Evolutionary conservation across 2,113 vertebrate genomes (phyloP).

Genomic region (Vidua chalybeata): DNA sequence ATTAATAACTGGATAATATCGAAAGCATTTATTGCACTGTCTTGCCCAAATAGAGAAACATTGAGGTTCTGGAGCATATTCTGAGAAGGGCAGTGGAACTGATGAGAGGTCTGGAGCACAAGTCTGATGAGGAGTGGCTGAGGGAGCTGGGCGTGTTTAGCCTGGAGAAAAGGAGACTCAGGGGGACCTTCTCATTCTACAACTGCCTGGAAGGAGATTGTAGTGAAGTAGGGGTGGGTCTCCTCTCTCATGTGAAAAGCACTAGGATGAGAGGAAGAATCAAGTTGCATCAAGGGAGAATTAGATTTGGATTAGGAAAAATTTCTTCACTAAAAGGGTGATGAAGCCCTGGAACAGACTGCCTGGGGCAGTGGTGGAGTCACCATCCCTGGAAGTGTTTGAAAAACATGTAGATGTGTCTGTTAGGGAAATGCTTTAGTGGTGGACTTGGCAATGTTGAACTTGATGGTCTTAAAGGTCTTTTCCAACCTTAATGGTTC

Average conservation of each 20-base stretch:
- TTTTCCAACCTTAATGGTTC: background rate
- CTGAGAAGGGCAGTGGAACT: background rate
- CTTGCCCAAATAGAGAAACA: background rate
- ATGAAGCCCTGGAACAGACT: background rate
- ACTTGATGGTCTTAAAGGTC: background rate
- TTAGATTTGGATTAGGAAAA: background rate
- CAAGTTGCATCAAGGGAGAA: background rate
- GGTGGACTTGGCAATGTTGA: background rate
- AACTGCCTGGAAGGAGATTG: background rate
- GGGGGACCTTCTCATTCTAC: background rate
- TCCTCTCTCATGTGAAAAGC: background rate
- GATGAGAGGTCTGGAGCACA: background rate
- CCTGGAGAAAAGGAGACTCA: background rate
- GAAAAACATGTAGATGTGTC: background rate
- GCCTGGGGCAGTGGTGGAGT: background rate
- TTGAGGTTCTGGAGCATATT: background rate
- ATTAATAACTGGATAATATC: background rate
- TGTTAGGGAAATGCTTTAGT: background rate
- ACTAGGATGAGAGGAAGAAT: background rate
- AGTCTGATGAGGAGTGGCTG: background rate
- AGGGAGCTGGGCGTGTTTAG: background rate
- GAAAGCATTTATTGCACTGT: background rate
- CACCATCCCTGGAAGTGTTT: background rate
- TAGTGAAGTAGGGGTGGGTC: background rate
- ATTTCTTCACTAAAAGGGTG: background rate